Base-by-base conservation (phyloP, 2,888 invertebrate genomes). In the Macrosiphum euphorbiae region DNA sequence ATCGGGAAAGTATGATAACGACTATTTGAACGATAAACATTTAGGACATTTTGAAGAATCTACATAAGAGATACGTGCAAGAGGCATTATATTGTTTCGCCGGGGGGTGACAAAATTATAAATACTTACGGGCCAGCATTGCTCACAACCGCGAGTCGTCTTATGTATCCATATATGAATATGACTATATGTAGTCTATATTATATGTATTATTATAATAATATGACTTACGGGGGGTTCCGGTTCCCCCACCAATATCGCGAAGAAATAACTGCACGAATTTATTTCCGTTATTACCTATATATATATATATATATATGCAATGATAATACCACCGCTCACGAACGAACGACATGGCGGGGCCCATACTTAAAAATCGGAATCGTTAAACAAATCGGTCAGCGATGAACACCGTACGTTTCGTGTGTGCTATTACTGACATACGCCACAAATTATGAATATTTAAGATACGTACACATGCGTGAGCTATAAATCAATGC, bases 361-460 rank as follows among this genome's bases (percentile, higher is more conserved):
- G 61, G 47, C 50, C 52, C 78, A 20, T 78, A 35, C 78, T 84
- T 90, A 50, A 35, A 89, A 90, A 44, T 47, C 47, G 13, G n/a
- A 92, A 67, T 92, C 67, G 35, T 88, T 92, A 88, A 92, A 87
- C 50, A 88, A 88, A 67, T 92, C 87, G 67, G 92, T 67, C 92
- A 92, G 87, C 28, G 88, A 44, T 52, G 87, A 61, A 50, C 61
- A 61, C 85, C 28, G 44, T 58, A 58, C 47, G 44, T 87, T 61
- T 86, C 61, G 7, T 84, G 52, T 52, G 41, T 13, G 78, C 50
- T 35, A 26, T 50, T 78, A 24, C 41, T 28, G 35, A 35, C 50
- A 26, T 35, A 52, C 24, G 35, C 52, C 7, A 35, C 52, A 52
- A 91, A 61, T 44, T 55, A 28, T 58, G 87, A 78, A 91, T 47